These are phyloP conservation scores for Caenorhabditis parvicauda DNA, from an alignment of 2,888 invertebrate genomes.

Conservation along the genomic window DNA sequence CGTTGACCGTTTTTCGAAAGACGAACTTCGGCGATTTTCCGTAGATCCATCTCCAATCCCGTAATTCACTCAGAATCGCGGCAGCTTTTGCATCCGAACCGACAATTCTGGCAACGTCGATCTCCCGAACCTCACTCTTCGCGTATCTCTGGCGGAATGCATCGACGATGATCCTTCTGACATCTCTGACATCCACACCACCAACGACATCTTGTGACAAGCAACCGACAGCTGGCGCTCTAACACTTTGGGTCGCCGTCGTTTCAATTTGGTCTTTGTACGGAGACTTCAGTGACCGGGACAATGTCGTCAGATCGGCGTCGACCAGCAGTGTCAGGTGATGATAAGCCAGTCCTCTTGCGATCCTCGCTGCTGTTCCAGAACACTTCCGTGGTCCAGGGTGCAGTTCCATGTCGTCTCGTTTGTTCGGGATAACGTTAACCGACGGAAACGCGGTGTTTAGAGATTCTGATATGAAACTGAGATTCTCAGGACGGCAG, in stretches of 20 bases:
- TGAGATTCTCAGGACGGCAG: constrained; percentile 80
- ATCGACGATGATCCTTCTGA: constrained; percentile 74
- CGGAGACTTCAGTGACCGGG: constrained; percentile 37
- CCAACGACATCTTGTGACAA: constrained; percentile 76
- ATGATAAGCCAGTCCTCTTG: constrained; percentile 85
- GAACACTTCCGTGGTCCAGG: constrained; percentile 70
- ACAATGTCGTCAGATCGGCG: constrained; percentile 65
- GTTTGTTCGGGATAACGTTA: constrained; percentile 70
- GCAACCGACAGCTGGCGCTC: constrained; percentile 77
- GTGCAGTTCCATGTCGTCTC: constrained; percentile 80
- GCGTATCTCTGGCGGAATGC: constrained; percentile 81
- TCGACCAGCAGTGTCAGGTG: constrained; percentile 91
- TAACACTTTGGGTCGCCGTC: constrained; percentile 81
- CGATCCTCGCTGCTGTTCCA: constrained; percentile 90
- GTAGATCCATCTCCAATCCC: constrained; percentile 80
- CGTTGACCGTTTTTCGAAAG: constrained; percentile 10
- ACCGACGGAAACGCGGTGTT: constrained; percentile 77
- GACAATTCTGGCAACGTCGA: too few relatives aligned
- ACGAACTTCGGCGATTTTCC: constrained; percentile 81
- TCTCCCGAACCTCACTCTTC: too few relatives aligned
- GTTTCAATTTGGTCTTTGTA: constrained; percentile 74
- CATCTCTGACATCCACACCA: constrained; percentile 67
- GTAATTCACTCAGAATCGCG: not conserved
- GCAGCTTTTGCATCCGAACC: not conserved
- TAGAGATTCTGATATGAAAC: constrained; percentile 78